Evolutionary conservation across 1,140 invertebrate genomes (phyloP), one percentile per base, ranked within the genome.

Genomic region (Globodera rostochiensis): DNA sequence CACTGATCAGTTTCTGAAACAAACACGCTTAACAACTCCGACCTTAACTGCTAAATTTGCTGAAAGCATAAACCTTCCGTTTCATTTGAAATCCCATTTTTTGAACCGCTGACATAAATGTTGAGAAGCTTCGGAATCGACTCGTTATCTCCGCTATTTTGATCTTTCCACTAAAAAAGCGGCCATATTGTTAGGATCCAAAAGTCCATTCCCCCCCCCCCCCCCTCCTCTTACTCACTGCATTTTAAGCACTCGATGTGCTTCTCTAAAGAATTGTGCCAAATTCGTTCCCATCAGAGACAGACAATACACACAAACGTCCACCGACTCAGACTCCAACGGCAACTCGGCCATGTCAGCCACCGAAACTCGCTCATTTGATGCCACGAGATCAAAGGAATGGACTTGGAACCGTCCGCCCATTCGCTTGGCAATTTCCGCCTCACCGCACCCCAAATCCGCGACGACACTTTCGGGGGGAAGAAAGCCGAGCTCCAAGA

Each of bases 271-370:
- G 89, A 94, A 98, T 88, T 96, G 94, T 3, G 92, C 92, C 0
- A 97, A 91, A 91, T 98, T 96, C 0, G 94, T 96, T 4, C 96
- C 95, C 97, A 98, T 99, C 19, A 99, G 91, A 3, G 96, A 97
- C 1, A 99, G 91, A 91, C 96, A 98, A 91, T 96, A 98, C 0
- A 98, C 94, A 0, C 93, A 95, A 60, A 96, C 93, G 90, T 98
- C 93, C 7, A 96, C 92, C 77, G 92, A 92, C 9, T 88, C 91
- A 67, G 92, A 90, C 25, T 92, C 87, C 73, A 98, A 91, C 0
- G 95, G 95, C 2, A 95, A 87, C 88, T 92, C 92, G 11, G 95
- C 93, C 53, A 81, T 82, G 73, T 83, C 82, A 9, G 80, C 73
- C 25, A 53, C 81, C 83, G 93, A 94, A 1, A 99, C 95, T 85